These are phyloP conservation scores for Butastur rufipennis DNA, from an alignment of 2,113 vertebrate genomes.

Conservation along the genomic window DNA sequence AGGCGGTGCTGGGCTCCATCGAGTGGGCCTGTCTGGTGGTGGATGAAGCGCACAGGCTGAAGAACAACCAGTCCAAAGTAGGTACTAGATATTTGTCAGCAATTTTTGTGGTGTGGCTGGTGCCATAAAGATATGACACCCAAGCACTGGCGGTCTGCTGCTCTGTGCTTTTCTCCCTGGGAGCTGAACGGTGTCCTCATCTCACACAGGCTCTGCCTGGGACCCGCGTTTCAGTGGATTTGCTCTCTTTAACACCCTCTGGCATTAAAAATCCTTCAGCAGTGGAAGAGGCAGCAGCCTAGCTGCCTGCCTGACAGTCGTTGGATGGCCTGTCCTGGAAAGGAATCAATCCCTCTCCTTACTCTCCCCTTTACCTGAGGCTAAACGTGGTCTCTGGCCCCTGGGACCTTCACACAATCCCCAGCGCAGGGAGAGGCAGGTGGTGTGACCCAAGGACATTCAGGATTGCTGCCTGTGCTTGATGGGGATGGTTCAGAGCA, in stretches of 20 bases:
- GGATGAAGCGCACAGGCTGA: slow-evolving; percentile 95
- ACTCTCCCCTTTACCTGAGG: neutral
- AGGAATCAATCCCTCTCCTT: neutral
- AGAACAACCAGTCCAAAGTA: slow-evolving; percentile 99
- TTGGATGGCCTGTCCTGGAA: neutral
- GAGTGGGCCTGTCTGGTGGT: slow-evolving; percentile 97
- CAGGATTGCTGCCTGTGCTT: neutral
- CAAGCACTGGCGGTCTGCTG: neutral
- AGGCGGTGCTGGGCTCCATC: slow-evolving; percentile 92
- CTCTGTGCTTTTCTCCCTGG: neutral
- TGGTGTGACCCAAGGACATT: neutral
- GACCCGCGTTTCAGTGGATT: accelerated
- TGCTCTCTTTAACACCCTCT: neutral
- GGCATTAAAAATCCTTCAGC: neutral
- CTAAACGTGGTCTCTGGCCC: neutral
- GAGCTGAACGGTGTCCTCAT: neutral
- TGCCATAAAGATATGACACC: accelerated
- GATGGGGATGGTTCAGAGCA: neutral
- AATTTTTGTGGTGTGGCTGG: neutral
- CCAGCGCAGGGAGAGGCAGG: neutral
- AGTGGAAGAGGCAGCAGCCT: neutral
- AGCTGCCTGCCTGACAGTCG: neutral
- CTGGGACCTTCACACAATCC: neutral
- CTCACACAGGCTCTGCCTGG: neutral
- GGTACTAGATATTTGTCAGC: neutral